phyloP scores from a whole-genome alignment of 2,888 invertebrate genomes.

The Cryptocephalus moraei region DNA sequence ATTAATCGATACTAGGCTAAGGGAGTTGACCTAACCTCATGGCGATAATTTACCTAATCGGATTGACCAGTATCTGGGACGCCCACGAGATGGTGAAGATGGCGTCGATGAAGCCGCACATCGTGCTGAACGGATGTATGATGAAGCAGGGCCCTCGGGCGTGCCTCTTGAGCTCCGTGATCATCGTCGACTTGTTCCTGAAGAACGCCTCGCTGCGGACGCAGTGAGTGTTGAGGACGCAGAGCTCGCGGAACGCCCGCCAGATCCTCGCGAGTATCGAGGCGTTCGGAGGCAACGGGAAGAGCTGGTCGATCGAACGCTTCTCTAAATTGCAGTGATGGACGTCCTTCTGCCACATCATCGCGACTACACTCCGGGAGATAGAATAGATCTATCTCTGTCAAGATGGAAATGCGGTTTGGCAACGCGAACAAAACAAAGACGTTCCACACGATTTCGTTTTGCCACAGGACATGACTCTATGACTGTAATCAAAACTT shows the following conservation, averaged over 20 bases:
- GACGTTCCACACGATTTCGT: no score
- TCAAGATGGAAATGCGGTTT: no score
- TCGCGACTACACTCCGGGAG: no score
- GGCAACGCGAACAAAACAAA: no score
- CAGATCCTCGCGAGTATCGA: not conserved
- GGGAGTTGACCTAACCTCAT: no score
- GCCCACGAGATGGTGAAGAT: constrained; percentile 12
- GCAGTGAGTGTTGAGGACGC: constrained; percentile 1
- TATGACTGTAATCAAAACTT: no score
- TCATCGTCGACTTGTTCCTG: constrained; percentile 13
- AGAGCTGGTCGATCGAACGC: not conserved
- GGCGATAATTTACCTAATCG: not conserved
- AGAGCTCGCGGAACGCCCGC: constrained; percentile 1
- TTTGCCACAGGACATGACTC: no score
- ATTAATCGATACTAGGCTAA: no score
- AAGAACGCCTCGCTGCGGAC: constrained; percentile 10
- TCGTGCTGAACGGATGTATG: constrained; percentile 20
- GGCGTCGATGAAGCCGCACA: constrained; percentile 9
- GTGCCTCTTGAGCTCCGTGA: constrained; percentile 15
- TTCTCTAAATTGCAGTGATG: not conserved
- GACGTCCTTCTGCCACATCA: not conserved
- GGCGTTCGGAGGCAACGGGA: constrained; percentile 5
- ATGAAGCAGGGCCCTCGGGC: constrained; percentile 8
- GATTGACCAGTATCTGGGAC: not conserved
- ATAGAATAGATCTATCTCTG: no score